Base-by-base conservation (phyloP, 2,797 vertebrate species). In the Pitangus sulphuratus region DNA sequence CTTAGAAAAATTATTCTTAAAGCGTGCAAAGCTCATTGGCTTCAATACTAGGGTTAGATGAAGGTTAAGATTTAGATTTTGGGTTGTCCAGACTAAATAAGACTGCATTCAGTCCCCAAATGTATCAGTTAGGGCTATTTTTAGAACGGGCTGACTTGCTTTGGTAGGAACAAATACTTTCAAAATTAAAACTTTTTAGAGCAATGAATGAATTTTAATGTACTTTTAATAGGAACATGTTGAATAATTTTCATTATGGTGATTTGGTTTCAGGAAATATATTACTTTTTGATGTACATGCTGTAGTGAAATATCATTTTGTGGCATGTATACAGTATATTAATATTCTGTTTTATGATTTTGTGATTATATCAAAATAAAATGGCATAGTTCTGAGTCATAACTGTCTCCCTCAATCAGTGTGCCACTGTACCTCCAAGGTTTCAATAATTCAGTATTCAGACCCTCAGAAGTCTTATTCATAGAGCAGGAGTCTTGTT, bases 381-480 rank as follows among this genome's bases (percentile, higher is more conserved):
- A 92, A 83, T 51, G 21, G 19, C 28, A 78, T 53, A 48, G 37
- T 71, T 90, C 37, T 91, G 92, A 90, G n/a, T 84, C 53, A 53
- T 33, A 86, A 30, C 40, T 68, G 17, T 61, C 68, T 62, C 44
- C 12, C 31, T 88, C 65, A 71, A 51, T 70, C 62, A 54, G 50
- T 65, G 19, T 70, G 33, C 33, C 89, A 45, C 39, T 71, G 15
- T 92, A 69, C 48, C 90, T 95, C 42, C 44, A 93, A 79, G 44
- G 45, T 79, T 92, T 95, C 51, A 84, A 65, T 97, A 92, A 89
- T 94, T 95, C 48, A 91, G 20, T 65, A 28, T 87, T 62, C 70
- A 70, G 80, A 66, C 16, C 58, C 35, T 69, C 58, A 37, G 31
- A 93, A 90, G 58, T 79, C 47, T 82, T 84, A 58, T 14, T 92